Base-by-base conservation (phyloP, 2,888 invertebrate genomes). In the Tyria jacobaeae region DNA sequence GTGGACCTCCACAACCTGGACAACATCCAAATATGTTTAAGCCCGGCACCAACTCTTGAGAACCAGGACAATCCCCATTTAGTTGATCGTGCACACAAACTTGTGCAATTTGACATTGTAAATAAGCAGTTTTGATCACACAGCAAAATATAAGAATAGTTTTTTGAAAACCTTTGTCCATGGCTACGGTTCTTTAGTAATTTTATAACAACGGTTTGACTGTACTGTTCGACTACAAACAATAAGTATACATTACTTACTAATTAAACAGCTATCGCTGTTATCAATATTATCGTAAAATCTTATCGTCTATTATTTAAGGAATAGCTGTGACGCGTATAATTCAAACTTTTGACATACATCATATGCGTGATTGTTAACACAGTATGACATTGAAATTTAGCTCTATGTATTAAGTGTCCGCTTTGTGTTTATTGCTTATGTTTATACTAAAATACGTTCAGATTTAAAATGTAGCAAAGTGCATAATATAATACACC, bases 1-100 rank as follows among this genome's bases (percentile, higher is more conserved):
- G 66, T 6, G 72, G 60, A 68, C 58, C 39, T 63, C 67, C 75
- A 75, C 95, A 95, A 34, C 87, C 87, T 15, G 94, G 94, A 76
- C 95, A 95, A 71, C 94, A 94, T 17, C 85, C 88, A 60, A 78
- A 84, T 72, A 94, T 80, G 41, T 72, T 76, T 10, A 74, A 66
- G 60, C 88, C 85, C 25, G 86, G 86, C 44, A 79, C 77, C 59
- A 90, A 71, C 17, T 81, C 80, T 53, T 86, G 68, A 17, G 81
- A 82, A 1, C 70, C 65, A 34, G 53, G 68, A 62, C 94, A 94
- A 44, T 89, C 86, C 0, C 67, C 75, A 24, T 76, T 77, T 2
- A 79, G 76, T 47, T 88, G 70, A 73, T 94, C 94, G 15, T 89
- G 87, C 34, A 93, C 80, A 81, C 94, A 94, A 58, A 71, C 76